Evolutionary conservation across 2,888 invertebrate genomes (phyloP), one percentile per base, ranked within the genome.

Genomic region (Cancer borealis): DNA sequence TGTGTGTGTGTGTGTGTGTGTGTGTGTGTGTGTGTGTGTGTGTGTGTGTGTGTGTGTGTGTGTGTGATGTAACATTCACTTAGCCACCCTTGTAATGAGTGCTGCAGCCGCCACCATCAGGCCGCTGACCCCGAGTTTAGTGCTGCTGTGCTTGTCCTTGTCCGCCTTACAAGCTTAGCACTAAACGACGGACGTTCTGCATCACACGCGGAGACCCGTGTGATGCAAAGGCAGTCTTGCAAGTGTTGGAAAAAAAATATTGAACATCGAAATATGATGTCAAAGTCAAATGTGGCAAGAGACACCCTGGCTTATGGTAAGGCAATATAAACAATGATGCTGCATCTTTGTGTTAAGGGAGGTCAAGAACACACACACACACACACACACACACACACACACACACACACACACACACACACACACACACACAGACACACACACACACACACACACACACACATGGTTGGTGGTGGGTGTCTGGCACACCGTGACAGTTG

Each of bases 11-110:
- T 73, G 73, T 17, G n/a, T 21, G 39, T 54, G 47, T 30, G 54
- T 91, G 54, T 26, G 54, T 91, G 54, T 49, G 54, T 91, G 54
- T 26, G 54, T 54, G 60, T 91, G 30, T 54, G 30, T 54, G 30
- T 54, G 39, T 91, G 54, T 60, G 30, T 30, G 60, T 5, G 54
- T 49, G 60, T 54, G 54, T 91, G 60, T 21, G 17, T 54, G 39
- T 30, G 39, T 91, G 17, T 26, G 60, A 30, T 90, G 90, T 30
- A 21, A 49, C 60, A 39, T 73, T 21, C 73, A n/a, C n/a, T 73
- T 73, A 73, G 73, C 73, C 21, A 17, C 54, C 17, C 54, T n/a
- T 26, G 8, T 73, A 73, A 73, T 73, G 73, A 73, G 26, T 73
- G 73, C 21, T 73, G 26, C 73, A 73, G 54, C 54, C 54, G 54